Percentiles rank a stretch among this genome's conserved stretches.
phyloP scores from a whole-genome alignment of 2,888 invertebrate genomes.

The Rhamnusium bicolor region DNA sequence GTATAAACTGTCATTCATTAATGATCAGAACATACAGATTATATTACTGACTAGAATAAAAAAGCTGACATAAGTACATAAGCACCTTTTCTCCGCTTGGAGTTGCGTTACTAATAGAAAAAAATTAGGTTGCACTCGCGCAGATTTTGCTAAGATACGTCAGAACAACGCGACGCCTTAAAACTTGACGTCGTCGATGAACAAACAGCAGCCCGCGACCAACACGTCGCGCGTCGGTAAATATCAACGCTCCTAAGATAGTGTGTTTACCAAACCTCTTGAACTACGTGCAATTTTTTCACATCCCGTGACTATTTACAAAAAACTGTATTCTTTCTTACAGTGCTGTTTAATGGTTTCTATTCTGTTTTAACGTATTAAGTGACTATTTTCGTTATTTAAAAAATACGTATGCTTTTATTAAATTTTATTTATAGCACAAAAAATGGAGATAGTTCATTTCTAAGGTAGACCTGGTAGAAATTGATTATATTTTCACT shows the following conservation, averaged over 20 bases:
- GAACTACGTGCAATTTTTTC: neutral
- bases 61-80: too few species aligned
- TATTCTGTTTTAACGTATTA: neutral
- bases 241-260: conserved; percentile 6
- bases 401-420: too few species aligned
- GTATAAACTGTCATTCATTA: too few species aligned
- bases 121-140: neutral
- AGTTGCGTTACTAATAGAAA: neutral
- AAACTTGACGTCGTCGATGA: neutral
- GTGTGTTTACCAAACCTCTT: neutral
- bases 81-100: too few species aligned
- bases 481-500: too few species aligned
- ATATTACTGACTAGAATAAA: neutral
- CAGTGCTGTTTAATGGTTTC: neutral
- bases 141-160: neutral
- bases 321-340: neutral
- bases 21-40: neutral
- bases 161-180: neutral
- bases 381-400: neutral
- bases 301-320: neutral
- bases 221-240: neutral
- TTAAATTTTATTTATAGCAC: too few species aligned
- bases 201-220: neutral
- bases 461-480: too few species aligned
- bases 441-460: too few species aligned